Conservation (phyloP, 2,888 invertebrate genomes). For the Phorcus lineatus region DNA sequence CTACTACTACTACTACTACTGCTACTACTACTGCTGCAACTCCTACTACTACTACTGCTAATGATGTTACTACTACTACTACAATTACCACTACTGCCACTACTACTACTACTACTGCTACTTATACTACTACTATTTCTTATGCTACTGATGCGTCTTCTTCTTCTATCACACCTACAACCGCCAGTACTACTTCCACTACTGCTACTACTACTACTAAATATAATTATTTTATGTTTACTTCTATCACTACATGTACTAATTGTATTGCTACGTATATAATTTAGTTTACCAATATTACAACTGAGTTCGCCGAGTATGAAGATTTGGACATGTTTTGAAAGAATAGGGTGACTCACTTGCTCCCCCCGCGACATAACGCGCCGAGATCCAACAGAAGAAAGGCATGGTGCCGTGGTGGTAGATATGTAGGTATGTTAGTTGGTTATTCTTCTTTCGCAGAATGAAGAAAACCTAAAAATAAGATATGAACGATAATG, state of each 20-base stretch:
- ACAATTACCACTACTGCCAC: neutral
- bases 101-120: no score
- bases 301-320: no score
- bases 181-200: no score
- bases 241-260: neutral
- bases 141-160: neutral
- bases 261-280: neutral
- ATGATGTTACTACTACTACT: constrained; percentile 1
- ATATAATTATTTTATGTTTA: neutral
- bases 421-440: constrained; percentile 67
- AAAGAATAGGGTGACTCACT: constrained; percentile 9
- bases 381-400: constrained; percentile 63
- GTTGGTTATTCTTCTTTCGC: constrained; percentile 59
- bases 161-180: neutral
- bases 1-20: no score
- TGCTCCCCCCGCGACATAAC: constrained; percentile 44
- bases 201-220: no score
- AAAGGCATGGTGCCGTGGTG: constrained; percentile 68
- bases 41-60: no score
- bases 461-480: constrained; percentile 64
- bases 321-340: neutral
- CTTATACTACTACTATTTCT: neutral
- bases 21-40: no score
- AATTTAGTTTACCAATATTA: no score
- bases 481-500: neutral